A percentile compares a stretch with the other conserved stretches of the same genome.
Conservation (phyloP, 2,113 vertebrate species). For the Limanda limanda region DNA sequence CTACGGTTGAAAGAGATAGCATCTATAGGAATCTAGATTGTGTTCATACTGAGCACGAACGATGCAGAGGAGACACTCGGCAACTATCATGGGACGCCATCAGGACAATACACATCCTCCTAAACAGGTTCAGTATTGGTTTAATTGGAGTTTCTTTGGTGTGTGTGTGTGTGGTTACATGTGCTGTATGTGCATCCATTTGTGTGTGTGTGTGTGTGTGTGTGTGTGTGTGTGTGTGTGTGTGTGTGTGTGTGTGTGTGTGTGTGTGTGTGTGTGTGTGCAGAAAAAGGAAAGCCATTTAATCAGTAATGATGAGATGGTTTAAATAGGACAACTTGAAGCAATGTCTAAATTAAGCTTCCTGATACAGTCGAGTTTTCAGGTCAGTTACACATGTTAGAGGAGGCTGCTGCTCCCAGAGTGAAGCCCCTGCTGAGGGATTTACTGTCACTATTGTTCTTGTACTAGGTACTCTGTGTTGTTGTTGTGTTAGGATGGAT, state of each 20-base stretch:
- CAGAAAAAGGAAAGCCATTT: slow-evolving; percentile 44
- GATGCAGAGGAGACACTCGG: slow-evolving; percentile 75
- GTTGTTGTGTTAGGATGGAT: too few species aligned
- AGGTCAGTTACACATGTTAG: slow-evolving; percentile 67
- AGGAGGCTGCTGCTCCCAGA: slow-evolving; percentile 16
- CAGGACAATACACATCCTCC: slow-evolving; percentile 57
- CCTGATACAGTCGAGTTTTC: slow-evolving; percentile 62
- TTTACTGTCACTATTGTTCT: background rate
- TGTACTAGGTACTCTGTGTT: too few species aligned
- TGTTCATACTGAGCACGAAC: slow-evolving; percentile 39
- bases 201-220: background rate
- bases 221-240: too few species aligned
- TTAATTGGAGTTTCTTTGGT: slow-evolving; percentile 9
- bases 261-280: slow-evolving; percentile 2
- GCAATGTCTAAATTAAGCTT: slow-evolving; percentile 74
- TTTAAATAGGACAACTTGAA: slow-evolving; percentile 75
- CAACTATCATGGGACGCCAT: slow-evolving; percentile 62
- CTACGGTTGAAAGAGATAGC: background rate
- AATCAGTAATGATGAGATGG: slow-evolving; percentile 60
- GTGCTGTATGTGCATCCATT: too few species aligned
- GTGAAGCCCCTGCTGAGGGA: slow-evolving; percentile 30
- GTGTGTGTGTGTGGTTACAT: background rate
- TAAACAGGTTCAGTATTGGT: slow-evolving; percentile 69
- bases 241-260: too few species aligned
- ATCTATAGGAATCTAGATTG: slow-evolving; percentile 42